Evolutionary conservation across 2,113 vertebrate genomes (phyloP), one percentile per base, ranked within the genome.

Genomic region (Delphinus delphis): DNA sequence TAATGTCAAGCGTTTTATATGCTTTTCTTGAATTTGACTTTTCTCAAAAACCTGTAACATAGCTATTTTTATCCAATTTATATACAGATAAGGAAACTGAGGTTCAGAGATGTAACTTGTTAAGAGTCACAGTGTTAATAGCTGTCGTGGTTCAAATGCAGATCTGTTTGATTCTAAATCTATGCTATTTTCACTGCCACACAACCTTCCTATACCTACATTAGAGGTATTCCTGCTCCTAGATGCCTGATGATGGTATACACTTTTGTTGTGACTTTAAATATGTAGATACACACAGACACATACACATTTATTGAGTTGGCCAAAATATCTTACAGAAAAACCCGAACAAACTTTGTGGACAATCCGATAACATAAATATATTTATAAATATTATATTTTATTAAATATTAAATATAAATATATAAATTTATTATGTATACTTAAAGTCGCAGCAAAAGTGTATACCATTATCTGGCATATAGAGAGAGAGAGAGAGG

Each of bases 1-100:
- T 79, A 55, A 55, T 55, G 53, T 25, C 44, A 94, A 33, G 47
- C 12, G 79, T 83, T 97, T 91, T 94, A 58, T 89, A n/a, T 83
- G 25, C 83, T 88, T 88, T 94, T 25, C 38, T 91, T 91, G 36
- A 89, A 68, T 80, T 84, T 88, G 38, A 91, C 68, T 84, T 94
- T 88, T 88, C 10, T 79, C n/a, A 77, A 65, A 88, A 93, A 70
- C 33, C 58, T 60, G 0, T 36, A 86, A 74, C 18, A 21, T 86
- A 90, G 50, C 71, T 86, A n/a, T 77, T 79, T 9, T 71, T 93
- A 36, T 36, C 70, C 67, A 21, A 41, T 73, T 85, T 77, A 36
- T 67, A 67, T 67, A 41, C 18, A 92, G 33, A 70, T 83, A 86
- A 81, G 28, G 47, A 88, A 91, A 70, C 58, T 65, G 44, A 84